These are phyloP conservation scores for Acleris holmiana DNA, from an alignment of 2,888 invertebrate species.

Conservation along the genomic window DNA sequence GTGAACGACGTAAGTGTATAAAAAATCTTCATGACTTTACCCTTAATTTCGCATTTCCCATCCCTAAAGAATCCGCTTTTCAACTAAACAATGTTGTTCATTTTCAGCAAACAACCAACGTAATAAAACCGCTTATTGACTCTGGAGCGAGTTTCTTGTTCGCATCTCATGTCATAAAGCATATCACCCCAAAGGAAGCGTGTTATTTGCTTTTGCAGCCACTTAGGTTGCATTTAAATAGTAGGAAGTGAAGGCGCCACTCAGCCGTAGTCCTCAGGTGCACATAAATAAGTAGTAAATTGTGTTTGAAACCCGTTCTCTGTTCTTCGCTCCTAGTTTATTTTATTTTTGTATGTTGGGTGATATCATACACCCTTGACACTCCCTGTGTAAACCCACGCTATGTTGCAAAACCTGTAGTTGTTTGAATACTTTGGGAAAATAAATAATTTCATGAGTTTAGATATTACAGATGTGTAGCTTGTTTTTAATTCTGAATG, in stretches of 20 bases:
- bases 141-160: conserved; percentile 10
- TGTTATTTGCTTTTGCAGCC: conserved; percentile 9
- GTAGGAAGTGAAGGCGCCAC: neutral
- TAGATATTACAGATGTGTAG: too few species aligned
- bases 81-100: conserved; percentile 14
- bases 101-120: conserved; percentile 25
- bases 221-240: conserved; percentile 1
- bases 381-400: neutral
- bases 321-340: conserved; percentile 1
- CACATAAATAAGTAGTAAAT: neutral
- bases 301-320: neutral
- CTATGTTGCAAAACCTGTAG: too few species aligned
- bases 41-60: neutral
- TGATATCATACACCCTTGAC: conserved; percentile 1
- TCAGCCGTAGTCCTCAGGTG: neutral
- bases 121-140: conserved; percentile 26
- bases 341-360: neutral
- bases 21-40: neutral
- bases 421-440: too few species aligned
- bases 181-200: conserved; percentile 4
- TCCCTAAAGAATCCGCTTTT: conserved; percentile 3
- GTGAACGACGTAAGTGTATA: too few species aligned
- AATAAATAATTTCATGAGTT: too few species aligned
- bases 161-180: conserved; percentile 10
- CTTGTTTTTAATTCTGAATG: too few species aligned